Conservation (phyloP, 2,113 vertebrate species). For the Malurus melanocephalus region DNA sequence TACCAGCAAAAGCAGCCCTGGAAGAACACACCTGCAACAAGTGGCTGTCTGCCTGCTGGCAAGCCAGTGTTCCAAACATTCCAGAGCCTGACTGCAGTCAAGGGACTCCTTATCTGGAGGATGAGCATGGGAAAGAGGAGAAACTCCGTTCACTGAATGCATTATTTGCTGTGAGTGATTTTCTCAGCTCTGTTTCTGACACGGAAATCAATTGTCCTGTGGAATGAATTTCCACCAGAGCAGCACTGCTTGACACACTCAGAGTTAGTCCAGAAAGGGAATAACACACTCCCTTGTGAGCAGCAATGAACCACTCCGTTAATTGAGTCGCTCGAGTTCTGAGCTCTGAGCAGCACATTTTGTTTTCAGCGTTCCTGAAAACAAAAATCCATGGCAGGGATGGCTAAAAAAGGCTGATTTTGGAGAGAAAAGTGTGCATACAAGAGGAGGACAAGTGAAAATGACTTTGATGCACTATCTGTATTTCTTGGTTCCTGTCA, state of each 20-base stretch:
- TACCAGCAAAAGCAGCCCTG: background rate
- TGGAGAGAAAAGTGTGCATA: background rate
- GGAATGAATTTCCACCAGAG: background rate
- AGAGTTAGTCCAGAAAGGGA: background rate
- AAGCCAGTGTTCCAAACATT: background rate
- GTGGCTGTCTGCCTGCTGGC: background rate
- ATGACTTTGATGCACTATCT: background rate
- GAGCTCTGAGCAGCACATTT: background rate
- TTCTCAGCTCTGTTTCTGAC: background rate
- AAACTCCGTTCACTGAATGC: background rate
- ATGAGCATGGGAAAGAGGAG: background rate
- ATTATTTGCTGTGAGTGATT: background rate
- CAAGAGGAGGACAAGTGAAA: background rate
- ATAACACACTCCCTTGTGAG: background rate
- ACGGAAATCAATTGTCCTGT: background rate
- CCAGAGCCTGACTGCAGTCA: background rate
- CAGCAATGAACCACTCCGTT: background rate
- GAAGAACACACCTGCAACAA: background rate
- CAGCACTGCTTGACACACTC: background rate
- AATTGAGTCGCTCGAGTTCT: background rate
- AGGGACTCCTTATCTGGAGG: background rate
- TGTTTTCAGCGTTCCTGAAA: background rate
- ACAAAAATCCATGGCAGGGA: background rate
- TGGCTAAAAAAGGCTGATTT: background rate
- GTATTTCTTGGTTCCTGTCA: background rate